Base-by-base conservation (phyloP, 2,797 vertebrate genomes). In the Melanotaenia nigrans region DNA sequence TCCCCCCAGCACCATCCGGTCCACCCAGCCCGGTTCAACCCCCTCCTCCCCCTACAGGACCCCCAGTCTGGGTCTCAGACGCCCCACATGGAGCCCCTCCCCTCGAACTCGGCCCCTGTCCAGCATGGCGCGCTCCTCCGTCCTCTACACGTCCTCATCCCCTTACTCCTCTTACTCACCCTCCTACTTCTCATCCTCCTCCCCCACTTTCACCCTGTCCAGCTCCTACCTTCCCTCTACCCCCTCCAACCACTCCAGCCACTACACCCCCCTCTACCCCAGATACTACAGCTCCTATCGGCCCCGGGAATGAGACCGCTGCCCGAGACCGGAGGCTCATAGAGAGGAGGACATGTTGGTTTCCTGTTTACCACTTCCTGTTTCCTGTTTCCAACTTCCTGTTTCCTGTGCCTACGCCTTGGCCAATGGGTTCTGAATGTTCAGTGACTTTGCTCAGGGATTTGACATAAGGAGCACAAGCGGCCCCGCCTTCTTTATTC, bases 301-400 rank as follows among this genome's bases (percentile, higher is more conserved):
- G 85, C 95, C 96, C 82, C 94, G 95, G 82, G 94, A 95, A 87
- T 96, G 94, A 96, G 2, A 7, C 33, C 33, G 25, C 36, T 35
- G 6, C 36, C 36, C 10, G 77, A 77, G 65, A 73, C 65, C 55
- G 65, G 74, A 81, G 84, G 95, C 94, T 94, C 94, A 94, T 95
- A 95, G 95, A 96, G 94, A 97, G 95, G 95, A 96, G 94, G 87
- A 90, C 85, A 87, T 70, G 90, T 69, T 89, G 90, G 86, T 87
- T 93, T 92, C 86, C 88, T 77, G 75, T 85, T 86, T 33, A 5
- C 25, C 25, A 28, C 25, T 28, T 28, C 25, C 25, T 28, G 25
- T 28, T 28, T 28, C 25, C 25, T 28, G 75, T 85, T 86, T 35
- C 33, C 28, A 28, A 28, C 28, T 28, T 28, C 28, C 28, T 28